phyloP scores from a whole-genome alignment of 2,113 vertebrate species.

The Okapia johnstoni region DNA sequence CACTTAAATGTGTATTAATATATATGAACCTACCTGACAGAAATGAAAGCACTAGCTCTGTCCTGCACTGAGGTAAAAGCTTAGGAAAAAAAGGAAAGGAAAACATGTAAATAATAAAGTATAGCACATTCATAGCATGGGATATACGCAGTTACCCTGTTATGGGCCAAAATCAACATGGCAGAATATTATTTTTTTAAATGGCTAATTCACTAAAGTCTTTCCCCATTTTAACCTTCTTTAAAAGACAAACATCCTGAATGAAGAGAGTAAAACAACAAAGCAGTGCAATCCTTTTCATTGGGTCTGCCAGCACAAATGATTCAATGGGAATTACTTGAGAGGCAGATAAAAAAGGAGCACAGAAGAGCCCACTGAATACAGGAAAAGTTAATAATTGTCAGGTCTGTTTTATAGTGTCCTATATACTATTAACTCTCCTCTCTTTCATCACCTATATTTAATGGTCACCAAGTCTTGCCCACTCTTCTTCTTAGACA shows the following conservation, averaged over 20 bases:
- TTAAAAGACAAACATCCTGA: background rate
- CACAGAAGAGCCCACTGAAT: background rate
- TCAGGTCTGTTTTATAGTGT: background rate
- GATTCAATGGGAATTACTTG: background rate
- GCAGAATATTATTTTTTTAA: background rate
- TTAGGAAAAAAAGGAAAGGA: background rate
- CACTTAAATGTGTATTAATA: background rate
- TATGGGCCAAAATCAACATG: background rate
- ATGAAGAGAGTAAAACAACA: constrained; percentile 5
- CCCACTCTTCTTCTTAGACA: background rate
- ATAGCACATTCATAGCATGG: background rate
- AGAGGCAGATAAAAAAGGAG: background rate
- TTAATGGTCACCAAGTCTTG: background rate
- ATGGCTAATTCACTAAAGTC: background rate
- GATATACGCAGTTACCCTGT: background rate
- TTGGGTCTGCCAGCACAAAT: background rate
- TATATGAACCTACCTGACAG: background rate
- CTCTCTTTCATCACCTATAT: background rate
- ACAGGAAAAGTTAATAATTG: background rate
- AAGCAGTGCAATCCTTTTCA: background rate
- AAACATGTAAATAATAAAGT: background rate
- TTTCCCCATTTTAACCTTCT: background rate
- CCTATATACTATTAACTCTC: background rate
- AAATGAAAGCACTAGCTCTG: background rate
- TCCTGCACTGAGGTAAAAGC: background rate